A percentile compares a stretch with the other conserved stretches of the same genome.
Conservation (phyloP, 2,113 vertebrate genomes). For the Glaucomys volans region DNA sequence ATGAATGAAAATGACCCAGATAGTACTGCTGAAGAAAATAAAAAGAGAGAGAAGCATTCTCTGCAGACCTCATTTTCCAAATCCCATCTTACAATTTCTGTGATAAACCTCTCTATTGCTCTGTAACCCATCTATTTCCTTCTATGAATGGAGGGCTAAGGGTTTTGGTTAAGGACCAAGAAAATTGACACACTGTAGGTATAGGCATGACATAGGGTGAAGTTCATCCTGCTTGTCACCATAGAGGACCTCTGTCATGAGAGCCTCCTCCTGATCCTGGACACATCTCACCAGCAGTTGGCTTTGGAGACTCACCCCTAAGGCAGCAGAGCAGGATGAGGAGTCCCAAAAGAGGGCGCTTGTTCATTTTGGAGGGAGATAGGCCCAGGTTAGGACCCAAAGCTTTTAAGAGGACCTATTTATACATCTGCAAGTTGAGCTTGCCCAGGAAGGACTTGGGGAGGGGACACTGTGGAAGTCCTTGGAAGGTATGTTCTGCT, state of each 20-base stretch:
- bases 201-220: not conserved
- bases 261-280: not conserved
- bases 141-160: not conserved
- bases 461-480: conserved; percentile 16
- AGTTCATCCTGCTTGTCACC: not conserved
- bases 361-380: conserved; percentile 61
- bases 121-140: not conserved
- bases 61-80: conserved; percentile 4
- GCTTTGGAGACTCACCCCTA: conserved; percentile 6
- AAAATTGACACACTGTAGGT: not conserved
- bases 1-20: not conserved
- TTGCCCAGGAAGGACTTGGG: not conserved
- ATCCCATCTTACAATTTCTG: not conserved
- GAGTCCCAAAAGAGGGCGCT: not conserved
- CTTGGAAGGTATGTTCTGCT: not conserved
- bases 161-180: not conserved
- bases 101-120: not conserved
- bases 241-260: not conserved
- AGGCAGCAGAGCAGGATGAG: conserved; percentile 47
- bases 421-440: conserved; percentile 41
- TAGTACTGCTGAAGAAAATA: not conserved
- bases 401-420: not conserved
- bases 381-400: not conserved
- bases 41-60: not conserved
- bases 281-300: not conserved